Evolutionary conservation across 2,113 vertebrate genomes (phyloP), one percentile per base, ranked within the genome.

Genomic region (Thomomys bottae): DNA sequence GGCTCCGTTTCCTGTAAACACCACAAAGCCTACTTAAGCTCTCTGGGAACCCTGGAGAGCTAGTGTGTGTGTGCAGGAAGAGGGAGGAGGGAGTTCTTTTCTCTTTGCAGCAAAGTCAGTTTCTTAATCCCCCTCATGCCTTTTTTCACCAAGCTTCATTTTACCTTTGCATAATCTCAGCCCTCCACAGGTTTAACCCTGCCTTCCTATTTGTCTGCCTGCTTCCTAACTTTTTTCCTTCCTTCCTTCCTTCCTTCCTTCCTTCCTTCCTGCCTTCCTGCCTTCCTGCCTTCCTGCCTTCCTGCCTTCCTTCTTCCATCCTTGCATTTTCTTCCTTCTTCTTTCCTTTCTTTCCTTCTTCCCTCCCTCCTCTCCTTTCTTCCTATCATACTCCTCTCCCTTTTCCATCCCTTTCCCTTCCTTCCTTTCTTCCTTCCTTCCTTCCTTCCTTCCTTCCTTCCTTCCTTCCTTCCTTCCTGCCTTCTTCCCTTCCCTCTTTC

Each of bases 1-100:
- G 80, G 78, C 90, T 94, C 85, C 59, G 10, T 84, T 64, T 93
- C 90, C 87, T 92, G 40, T 95, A 95, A 96, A 94, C 92, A 95
- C 12, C 63, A 64, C 59, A 93, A 92, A 96, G 64, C 82, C 95
- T 82, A 40, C 78, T 94, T 95, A 94, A 96, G 92, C 92, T 93
- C 84, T 93, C 77, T 94, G 63, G 86, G 90, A 85, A 93, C 45
- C 80, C 45, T 73, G 71, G 57, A 96, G 34, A 59, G 92, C 89
- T 95, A 89, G 40, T 95, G 80, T 38, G 34, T 91, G 45, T 54
- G 49, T 54, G 1, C 4, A 15, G 10, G 15, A 4, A 15, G 4
- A 15, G 49, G 49, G 49, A 18, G 70, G 94, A 77, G n/a, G 85
- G 67, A n/a, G 82, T 90, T 91, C 91, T 70, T 76, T 94, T 96